Evolutionary conservation across 2,113 vertebrate genomes (phyloP), one percentile per base, ranked within the genome.

Genomic region (Peromyscus leucopus): DNA sequence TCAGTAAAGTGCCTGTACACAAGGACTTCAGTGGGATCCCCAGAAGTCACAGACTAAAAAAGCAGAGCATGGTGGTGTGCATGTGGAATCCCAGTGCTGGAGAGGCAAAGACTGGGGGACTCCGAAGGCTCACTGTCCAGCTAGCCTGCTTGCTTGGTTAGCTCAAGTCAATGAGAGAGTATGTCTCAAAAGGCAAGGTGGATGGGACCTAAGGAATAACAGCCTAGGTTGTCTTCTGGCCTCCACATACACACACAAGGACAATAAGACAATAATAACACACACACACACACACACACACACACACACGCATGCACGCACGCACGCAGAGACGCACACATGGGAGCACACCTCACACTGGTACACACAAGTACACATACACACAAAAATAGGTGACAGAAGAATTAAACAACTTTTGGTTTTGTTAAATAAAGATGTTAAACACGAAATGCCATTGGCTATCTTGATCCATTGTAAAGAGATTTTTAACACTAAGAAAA

Each of bases 391-490:
- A 46, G 83, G 16, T 17, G 8, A 42, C 22, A 24, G 78, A 95
- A 76, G 71, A 91, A 36, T 82, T 39, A n/a, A 28, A 69, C 72
- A 93, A 90, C 36, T 88, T 96, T 55, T 46, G 69, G 76, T 72
- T 93, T 82, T 80, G 83, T 74, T 74, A 89, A 74, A 90, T 90
- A 94, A 88, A 86, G 55, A 93, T 42, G 48, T 31, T 72, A 90
- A 94, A 84, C 39, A 69, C 59, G 9, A 92, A 92, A 96, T 90
- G 42, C 2, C 63, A 75, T 69, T 48, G 17, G 51, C 69, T 74
- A n/a, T 36, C 63, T 89, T n/a, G 26, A 90, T 84, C 69, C 67
- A 89, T 89, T 46, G 63, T 8, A 69, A 96, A 95, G 89, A 96
- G 33, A 79, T 13, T 36, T 36, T 78, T 36, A 78, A 95, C 26